Percentiles rank a stretch among this genome's conserved stretches.
Conservation (phyloP, 2,113 vertebrate genomes). For the Salminus brasiliensis region DNA sequence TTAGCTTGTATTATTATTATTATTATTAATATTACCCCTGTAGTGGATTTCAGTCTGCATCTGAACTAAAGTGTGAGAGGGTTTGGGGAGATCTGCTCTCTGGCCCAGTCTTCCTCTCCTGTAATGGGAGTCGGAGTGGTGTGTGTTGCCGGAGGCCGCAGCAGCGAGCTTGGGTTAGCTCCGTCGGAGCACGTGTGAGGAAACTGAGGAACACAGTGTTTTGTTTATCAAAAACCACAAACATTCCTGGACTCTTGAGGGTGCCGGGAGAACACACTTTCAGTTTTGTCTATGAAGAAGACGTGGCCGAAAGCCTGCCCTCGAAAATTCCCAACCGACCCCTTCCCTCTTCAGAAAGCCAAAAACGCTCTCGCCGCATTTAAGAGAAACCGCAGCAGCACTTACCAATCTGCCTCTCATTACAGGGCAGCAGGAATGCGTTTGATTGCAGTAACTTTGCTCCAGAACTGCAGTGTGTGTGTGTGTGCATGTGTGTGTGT, state of each 20-base stretch:
- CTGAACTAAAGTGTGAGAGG: too few relatives aligned
- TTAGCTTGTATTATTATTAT: too few relatives aligned
- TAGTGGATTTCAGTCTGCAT: too few relatives aligned
- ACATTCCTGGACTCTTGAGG: not conserved
- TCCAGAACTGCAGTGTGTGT: not conserved
- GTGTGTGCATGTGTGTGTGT: not conserved
- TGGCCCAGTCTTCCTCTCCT: too few relatives aligned
- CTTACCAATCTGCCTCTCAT: not conserved
- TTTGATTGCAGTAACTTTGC: not conserved
- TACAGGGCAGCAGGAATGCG: not conserved
- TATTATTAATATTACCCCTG: too few relatives aligned
- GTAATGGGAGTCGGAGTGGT: not conserved
- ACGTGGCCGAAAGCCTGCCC: not conserved
- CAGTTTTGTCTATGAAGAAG: conserved; percentile 6
- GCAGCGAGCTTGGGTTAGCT: not conserved
- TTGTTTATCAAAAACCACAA: conserved; percentile 2
- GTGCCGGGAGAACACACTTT: not conserved
- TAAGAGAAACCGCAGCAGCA: not conserved
- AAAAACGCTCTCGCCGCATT: not conserved
- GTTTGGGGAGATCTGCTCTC: too few relatives aligned
- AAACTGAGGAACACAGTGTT: not conserved
- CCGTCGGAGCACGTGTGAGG: not conserved
- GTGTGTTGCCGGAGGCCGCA: not conserved
- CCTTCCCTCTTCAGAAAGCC: not conserved
- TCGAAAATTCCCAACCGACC: conserved; percentile 1